Evolutionary conservation across 2,888 invertebrate genomes (phyloP), one percentile per base, ranked within the genome.

Genomic region (Eledona agricola): DNA sequence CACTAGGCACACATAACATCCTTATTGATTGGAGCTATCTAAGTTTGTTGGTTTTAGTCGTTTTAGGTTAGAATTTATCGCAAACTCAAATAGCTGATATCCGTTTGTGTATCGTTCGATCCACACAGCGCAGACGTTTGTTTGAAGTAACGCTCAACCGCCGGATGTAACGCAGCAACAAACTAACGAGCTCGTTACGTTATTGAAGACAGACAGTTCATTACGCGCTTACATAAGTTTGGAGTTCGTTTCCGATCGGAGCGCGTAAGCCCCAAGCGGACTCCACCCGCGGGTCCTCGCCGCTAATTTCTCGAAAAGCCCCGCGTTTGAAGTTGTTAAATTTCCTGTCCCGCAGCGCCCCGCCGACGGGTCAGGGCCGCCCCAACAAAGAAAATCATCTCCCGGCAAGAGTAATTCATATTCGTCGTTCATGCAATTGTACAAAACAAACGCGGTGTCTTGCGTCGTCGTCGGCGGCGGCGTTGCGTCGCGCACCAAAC

Each of bases 341-440:
- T n/a, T n/a, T n/a, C n/a, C n/a, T n/a, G n/a, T n/a, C n/a, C n/a
- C n/a, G n/a, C n/a, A n/a, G n/a, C n/a, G n/a, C n/a, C n/a, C n/a
- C n/a, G n/a, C n/a, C n/a, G n/a, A n/a, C 60, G 63, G 59, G 43
- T 43, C 45, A 51, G 52, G 54, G 56, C 49, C 40, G 40, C 28
- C 12, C 40, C 26, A 64, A 65, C 69, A 65, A 69, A 69, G 69
- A 68, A 66, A 67, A 69, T 65, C 64, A 67, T 64, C 65, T 63
- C 63, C 56, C 59, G 62, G 66, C 63, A 64, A 65, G 60, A 65
- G 66, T 65, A 67, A 70, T 69, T 69, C 69, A 69, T 70, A 70
- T 69, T 70, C 68, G 71, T 71, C 70, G 69, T 69, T 70, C 68
- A 66, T 68, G 66, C 65, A 69, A 69, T 68, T 70, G 67, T 69